Evolutionary conservation across 2,113 vertebrate species (phyloP).

Genomic region (Arizona elegans): DNA sequence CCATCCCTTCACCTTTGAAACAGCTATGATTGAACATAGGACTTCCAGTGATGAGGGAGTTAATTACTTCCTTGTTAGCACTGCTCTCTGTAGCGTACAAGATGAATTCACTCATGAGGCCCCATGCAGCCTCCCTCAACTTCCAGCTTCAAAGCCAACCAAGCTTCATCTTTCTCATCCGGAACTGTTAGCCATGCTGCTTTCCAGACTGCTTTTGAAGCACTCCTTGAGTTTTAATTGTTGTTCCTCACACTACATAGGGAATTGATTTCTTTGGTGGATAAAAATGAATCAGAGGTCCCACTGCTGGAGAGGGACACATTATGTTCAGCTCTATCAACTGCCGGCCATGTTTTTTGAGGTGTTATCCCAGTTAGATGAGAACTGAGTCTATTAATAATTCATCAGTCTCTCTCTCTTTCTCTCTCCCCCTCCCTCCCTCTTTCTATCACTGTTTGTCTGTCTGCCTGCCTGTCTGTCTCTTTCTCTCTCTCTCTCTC

Average conservation of each 20-base stretch:
- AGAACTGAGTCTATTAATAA: neutral
- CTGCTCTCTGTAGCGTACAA: neutral
- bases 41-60: neutral
- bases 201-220: neutral
- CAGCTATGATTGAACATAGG: neutral
- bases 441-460: neutral
- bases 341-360: neutral
- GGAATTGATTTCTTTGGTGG: neutral
- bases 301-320: neutral
- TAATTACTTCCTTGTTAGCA: neutral
- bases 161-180: neutral
- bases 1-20: neutral
- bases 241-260: neutral
- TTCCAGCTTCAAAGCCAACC: neutral
- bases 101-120: neutral
- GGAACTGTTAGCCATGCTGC: neutral
- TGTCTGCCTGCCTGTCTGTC: neutral
- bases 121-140: neutral
- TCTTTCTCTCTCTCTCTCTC: no score
- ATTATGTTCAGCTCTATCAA: neutral
- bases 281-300: neutral
- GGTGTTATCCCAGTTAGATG: neutral
- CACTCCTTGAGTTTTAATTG: neutral
- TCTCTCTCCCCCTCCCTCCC: neutral
- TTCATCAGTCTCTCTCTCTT: neutral